A percentile compares a stretch with the other conserved stretches of the same genome.
phyloP scores from a whole-genome alignment of 2,113 vertebrate genomes.

The Pelecanus crispus region DNA sequence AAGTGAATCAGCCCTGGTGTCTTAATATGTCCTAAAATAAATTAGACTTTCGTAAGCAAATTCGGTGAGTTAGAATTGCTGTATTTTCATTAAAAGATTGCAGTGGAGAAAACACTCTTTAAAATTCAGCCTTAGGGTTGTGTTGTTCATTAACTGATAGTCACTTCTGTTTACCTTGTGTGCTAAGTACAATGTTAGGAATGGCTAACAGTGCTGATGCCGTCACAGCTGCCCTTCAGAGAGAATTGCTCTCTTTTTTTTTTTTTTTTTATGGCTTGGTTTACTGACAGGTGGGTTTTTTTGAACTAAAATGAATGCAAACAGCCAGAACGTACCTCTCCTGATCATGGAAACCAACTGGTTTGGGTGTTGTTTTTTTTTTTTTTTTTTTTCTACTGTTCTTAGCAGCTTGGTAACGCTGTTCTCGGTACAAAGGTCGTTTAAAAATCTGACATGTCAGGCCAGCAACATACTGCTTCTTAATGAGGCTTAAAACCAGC shows the following conservation, averaged over 20 bases:
- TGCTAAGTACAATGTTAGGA: neutral
- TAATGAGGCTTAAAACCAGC: constrained; percentile 23
- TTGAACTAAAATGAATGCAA: neutral
- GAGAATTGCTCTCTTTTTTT: neutral
- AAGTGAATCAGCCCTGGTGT: constrained; percentile 25
- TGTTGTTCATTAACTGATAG: constrained; percentile 55
- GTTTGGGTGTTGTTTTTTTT: neutral
- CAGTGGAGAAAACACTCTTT: neutral
- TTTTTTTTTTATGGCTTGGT: neutral
- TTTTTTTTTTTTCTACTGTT: neutral
- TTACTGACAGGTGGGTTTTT: constrained; percentile 12
- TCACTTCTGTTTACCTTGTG: constrained; percentile 39
- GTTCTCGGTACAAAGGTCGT: constrained; percentile 14
- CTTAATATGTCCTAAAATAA: neutral
- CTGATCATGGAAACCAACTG: neutral
- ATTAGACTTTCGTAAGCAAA: neutral
- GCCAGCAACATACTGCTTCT: neutral
- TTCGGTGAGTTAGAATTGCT: neutral
- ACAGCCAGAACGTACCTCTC: neutral
- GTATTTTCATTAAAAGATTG: constrained; percentile 8
- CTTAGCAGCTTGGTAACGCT: constrained; percentile 8
- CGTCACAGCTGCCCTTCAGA: constrained; percentile 48
- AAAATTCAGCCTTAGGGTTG: constrained; percentile 1
- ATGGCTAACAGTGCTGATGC: neutral
- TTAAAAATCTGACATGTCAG: constrained; percentile 14